Evolutionary conservation across 2,797 vertebrate genomes (phyloP).

Genomic region (Phalloptychus januarius): DNA sequence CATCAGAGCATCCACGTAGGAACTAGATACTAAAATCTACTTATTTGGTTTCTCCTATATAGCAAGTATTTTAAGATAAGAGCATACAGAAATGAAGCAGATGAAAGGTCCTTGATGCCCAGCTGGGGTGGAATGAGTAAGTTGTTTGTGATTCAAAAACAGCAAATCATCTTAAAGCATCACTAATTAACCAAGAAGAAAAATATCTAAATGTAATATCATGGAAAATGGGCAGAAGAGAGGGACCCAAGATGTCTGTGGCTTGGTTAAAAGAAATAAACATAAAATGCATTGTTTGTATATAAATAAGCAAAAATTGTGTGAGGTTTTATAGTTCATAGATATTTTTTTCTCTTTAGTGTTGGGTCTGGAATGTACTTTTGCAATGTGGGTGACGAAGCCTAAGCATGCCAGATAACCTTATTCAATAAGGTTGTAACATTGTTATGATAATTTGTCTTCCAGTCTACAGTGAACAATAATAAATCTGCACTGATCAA

Average conservation of each 20-base stretch:
- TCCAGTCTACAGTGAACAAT: conserved; percentile 30
- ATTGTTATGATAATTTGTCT: conserved; percentile 40
- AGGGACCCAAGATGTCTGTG: conserved; percentile 20
- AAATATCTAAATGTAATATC: conserved; percentile 36
- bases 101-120: neutral
- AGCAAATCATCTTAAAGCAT: conserved; percentile 40
- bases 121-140: neutral
- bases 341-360: conserved; percentile 8
- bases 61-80: conserved; percentile 55
- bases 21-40: conserved; percentile 53
- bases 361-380: conserved; percentile 38
- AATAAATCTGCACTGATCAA: conserved; percentile 47
- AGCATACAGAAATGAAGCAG: conserved; percentile 37
- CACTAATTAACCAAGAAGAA: conserved; percentile 34
- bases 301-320: conserved; percentile 33
- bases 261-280: conserved; percentile 36
- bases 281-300: conserved; percentile 13
- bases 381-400: conserved; percentile 42
- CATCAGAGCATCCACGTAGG: conserved; percentile 36
- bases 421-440: conserved; percentile 31
- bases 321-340: conserved; percentile 7
- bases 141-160: conserved; percentile 40
- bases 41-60: conserved; percentile 48
- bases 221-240: conserved; percentile 23
- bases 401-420: conserved; percentile 48